Percentiles rank a stretch among this genome's conserved stretches.
These are phyloP conservation scores for Lasiurus borealis DNA, from an alignment of 2,113 vertebrate genomes.

Conservation along the genomic window DNA sequence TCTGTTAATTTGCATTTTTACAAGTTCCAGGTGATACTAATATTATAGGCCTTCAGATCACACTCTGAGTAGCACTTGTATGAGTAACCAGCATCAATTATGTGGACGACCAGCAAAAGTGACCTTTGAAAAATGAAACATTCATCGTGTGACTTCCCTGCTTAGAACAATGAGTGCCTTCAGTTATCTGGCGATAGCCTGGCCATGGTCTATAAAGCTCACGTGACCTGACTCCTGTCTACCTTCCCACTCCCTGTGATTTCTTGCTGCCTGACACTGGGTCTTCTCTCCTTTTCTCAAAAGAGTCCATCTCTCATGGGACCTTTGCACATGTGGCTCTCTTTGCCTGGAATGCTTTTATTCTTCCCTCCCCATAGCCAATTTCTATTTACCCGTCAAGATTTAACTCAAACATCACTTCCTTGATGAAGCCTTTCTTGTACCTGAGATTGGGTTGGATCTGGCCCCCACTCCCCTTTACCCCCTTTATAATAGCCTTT, in stretches of 20 bases:
- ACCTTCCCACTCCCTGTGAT: rapidly evolving
- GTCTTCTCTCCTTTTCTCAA: not conserved
- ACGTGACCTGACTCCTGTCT: rapidly evolving
- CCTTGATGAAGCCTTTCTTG: not conserved
- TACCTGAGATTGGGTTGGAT: not conserved
- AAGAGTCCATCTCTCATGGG: not conserved
- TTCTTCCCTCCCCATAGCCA: not conserved
- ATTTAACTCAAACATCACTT: not conserved
- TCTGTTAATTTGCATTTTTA: not conserved
- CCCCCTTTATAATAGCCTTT: not conserved
- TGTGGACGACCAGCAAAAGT: not conserved
- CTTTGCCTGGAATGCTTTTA: not conserved
- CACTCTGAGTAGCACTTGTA: not conserved
- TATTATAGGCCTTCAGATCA: not conserved
- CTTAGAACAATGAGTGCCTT: not conserved
- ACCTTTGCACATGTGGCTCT: not conserved
- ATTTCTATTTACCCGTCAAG: not conserved
- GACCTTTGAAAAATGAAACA: not conserved
- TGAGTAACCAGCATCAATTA: not conserved
- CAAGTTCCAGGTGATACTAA: not conserved
- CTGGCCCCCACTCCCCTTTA: not conserved
- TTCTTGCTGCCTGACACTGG: not conserved
- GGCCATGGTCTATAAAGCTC: not conserved
- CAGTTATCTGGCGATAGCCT: not conserved
- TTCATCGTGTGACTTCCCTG: not conserved